Conservation (phyloP, 1,140 invertebrate genomes). For the Gerris buenoi region DNA sequence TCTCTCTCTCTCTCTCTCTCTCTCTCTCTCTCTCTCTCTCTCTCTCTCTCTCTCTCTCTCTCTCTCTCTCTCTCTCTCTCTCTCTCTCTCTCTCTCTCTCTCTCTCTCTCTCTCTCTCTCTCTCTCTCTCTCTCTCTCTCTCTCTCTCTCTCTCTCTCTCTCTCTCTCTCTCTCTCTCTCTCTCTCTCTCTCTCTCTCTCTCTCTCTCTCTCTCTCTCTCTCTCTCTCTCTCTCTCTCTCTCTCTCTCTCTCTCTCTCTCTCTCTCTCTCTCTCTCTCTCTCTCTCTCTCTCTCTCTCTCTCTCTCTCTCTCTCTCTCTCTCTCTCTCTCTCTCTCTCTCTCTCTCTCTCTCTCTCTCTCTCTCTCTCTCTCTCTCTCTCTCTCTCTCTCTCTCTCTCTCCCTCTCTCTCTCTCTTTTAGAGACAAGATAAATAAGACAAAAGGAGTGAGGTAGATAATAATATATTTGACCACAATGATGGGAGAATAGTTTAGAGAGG, state of each 20-base stretch:
- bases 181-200: slow-evolving; percentile 7
- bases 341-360: slow-evolving; percentile 10
- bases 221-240: slow-evolving; percentile 1
- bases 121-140: background rate
- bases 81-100: too few species aligned
- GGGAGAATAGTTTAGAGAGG: too few species aligned
- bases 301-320: slow-evolving; percentile 10
- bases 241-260: background rate
- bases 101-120: too few species aligned
- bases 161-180: slow-evolving; percentile 12
- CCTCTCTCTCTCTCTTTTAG: slow-evolving; percentile 2
- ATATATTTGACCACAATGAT: too few species aligned
- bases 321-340: slow-evolving; percentile 4
- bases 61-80: too few species aligned
- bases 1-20: too few species aligned
- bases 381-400: slow-evolving; percentile 8
- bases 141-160: slow-evolving; percentile 10
- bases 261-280: slow-evolving; percentile 6
- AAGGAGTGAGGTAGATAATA: background rate
- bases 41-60: too few species aligned
- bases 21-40: too few species aligned
- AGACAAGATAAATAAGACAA: background rate
- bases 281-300: slow-evolving; percentile 10
- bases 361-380: slow-evolving; percentile 10
- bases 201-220: background rate